A percentile compares a stretch with the other conserved stretches of the same genome.
phyloP scores from a whole-genome alignment of 1,140 invertebrate genomes.

The Papilio xuthus region DNA sequence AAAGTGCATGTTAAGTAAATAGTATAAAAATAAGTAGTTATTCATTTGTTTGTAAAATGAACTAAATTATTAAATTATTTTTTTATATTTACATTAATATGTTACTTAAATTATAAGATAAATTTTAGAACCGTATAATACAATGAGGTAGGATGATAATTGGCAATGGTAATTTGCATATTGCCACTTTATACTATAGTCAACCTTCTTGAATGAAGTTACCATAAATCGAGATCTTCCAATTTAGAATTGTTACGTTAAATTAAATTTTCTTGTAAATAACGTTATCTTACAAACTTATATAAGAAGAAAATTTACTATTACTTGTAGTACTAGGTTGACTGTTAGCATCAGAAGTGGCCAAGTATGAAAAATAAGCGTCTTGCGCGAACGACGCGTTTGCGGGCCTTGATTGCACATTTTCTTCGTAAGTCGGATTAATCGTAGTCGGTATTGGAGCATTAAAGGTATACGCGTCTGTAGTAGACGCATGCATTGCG shows the following conservation, averaged over 20 bases:
- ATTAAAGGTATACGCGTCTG: slow-evolving; percentile 63
- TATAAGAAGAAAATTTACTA: slow-evolving; percentile 68
- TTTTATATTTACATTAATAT: slow-evolving; percentile 1
- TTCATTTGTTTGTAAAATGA: neutral
- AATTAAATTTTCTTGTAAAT: neutral
- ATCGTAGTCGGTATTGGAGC: slow-evolving; percentile 53
- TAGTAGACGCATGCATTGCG: slow-evolving; percentile 55
- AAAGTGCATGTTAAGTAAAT: neutral
- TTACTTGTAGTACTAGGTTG: slow-evolving; percentile 46
- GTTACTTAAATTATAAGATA: neutral
- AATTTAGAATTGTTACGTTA: neutral
- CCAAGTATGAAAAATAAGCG: slow-evolving; percentile 66
- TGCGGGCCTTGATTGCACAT: slow-evolving; percentile 52
- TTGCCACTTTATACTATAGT: too few relatives aligned
- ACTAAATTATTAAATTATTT: neutral
- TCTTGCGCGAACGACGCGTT: slow-evolving; percentile 60
- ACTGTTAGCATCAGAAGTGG: slow-evolving; percentile 56
- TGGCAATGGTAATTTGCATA: neutral
- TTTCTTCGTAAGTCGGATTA: slow-evolving; percentile 68
- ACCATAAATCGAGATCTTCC: neutral
- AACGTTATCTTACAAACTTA: slow-evolving; percentile 54
- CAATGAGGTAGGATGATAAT: neutral
- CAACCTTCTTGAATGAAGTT: too few relatives aligned
- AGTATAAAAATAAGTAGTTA: slow-evolving; percentile 1
- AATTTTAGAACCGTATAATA: neutral